Evolutionary conservation across 53 echinoderm and acorn worm species (phyloP), one percentile per base, ranked within the genome.

Genomic region (Holothuria scabra): DNA sequence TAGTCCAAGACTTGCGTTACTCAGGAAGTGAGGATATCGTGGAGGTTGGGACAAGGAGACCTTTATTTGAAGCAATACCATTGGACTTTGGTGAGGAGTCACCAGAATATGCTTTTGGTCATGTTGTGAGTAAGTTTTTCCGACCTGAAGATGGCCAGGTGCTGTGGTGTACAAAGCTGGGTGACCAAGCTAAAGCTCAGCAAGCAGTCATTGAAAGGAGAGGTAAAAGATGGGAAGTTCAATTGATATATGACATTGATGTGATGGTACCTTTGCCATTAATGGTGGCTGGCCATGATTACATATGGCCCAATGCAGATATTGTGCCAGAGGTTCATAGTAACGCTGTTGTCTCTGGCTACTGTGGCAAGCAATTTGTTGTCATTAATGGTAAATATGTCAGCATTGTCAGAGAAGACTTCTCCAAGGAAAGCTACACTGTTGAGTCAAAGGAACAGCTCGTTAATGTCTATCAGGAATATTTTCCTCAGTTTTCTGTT

Each of bases 281-380:
- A 38, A 72, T 72, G 72, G 72, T 72, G 44, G 48, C n/a, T 44
- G 12, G 44, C 46, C 41, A 72, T 46, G 26, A 28, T 48, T n/a
- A 48, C 5, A 48, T 72, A 35, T 72, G 72, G 72, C 72, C 72
- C 7, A 72, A 48, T 72, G 72, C 72, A 1, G 34, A 72, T n/a
- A 38, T 72, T n/a, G 46, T 72, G 24, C 72, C 72, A 44, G 72
- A 72, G 49, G 46, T 72, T 8, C 72, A 72, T 72, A 49, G 49
- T 5, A 10, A 72, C 8, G 26, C 48, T 38, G 20, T 72, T 24
- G 72, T 72, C 46, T 13, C 48, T 25, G 72, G 72, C n/a, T 72
- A 72, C 72, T 48, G 72, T 72, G 72, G 72, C 28, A 19, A 22
- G 9, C 20, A 72, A 46, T 72, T 72, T 72, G 72, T 72, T 5